Conservation (phyloP, 2,113 vertebrate genomes). For the Myotis brandtii region DNA sequence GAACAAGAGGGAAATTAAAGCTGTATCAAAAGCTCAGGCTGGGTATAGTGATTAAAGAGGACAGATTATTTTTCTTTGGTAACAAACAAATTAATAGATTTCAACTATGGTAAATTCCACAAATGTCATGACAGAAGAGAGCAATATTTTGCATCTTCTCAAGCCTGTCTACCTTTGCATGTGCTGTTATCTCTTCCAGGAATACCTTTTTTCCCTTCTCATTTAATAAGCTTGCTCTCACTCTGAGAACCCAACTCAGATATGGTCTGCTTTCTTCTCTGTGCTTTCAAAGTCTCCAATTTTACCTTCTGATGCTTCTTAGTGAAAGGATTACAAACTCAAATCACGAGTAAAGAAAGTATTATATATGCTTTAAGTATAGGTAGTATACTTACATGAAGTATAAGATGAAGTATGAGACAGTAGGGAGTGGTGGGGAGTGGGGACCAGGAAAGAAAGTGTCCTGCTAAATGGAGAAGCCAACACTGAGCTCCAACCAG, state of each 20-base stretch:
- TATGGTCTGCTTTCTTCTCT: neutral
- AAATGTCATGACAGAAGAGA: neutral
- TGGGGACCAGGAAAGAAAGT: neutral
- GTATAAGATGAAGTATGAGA: neutral
- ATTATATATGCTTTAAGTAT: no score
- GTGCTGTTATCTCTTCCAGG: neutral
- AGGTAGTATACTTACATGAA: no score
- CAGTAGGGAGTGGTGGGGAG: neutral
- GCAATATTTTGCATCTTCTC: neutral
- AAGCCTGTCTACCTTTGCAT: neutral
- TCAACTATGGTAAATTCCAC: neutral
- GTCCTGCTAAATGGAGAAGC: neutral
- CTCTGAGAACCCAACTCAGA: neutral
- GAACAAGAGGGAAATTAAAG: conserved; percentile 53
- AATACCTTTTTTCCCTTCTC: neutral
- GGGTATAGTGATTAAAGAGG: conserved; percentile 30
- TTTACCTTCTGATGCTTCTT: neutral
- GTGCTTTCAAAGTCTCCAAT: neutral
- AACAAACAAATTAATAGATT: conserved; percentile 59
- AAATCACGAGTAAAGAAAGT: no score
- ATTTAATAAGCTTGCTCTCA: neutral
- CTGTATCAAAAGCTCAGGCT: neutral
- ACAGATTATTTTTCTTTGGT: neutral
- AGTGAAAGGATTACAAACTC: neutral
- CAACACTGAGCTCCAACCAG: neutral